Conservation (phyloP, 2,797 vertebrate species). For the Anolis apletophallus region DNA sequence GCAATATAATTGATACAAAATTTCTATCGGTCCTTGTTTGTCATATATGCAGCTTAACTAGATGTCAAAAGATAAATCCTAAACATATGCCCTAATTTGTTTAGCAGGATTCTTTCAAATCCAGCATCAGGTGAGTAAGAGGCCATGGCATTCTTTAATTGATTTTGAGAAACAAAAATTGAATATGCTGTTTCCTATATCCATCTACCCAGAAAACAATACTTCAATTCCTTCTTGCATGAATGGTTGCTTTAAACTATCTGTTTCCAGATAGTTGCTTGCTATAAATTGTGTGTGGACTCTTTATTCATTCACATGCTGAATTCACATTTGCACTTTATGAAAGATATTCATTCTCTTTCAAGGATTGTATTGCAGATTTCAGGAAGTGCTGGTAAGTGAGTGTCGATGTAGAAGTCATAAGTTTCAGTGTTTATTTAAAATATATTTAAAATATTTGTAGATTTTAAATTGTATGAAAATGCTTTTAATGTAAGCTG, state of each 20-base stretch:
- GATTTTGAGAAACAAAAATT: neutral
- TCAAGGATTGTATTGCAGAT: neutral
- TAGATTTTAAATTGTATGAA: no score
- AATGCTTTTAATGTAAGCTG: no score
- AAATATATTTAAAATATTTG: no score
- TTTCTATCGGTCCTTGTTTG: neutral
- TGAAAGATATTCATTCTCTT: neutral
- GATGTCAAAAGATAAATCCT: slow-evolving; percentile 32
- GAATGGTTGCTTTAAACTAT: neutral
- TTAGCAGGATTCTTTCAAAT: slow-evolving; percentile 23
- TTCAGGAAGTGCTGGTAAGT: neutral
- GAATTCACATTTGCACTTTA: neutral
- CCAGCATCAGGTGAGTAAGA: neutral
- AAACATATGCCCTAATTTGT: slow-evolving; percentile 13
- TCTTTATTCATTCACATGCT: slow-evolving; percentile 9
- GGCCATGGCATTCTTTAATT: slow-evolving; percentile 17
- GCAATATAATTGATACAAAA: slow-evolving; percentile 19
- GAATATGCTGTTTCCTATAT: slow-evolving; percentile 1
- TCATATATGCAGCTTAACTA: slow-evolving; percentile 22
- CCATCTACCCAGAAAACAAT: neutral
- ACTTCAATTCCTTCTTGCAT: neutral
- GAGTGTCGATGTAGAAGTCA: neutral
- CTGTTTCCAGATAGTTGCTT: slow-evolving; percentile 1
- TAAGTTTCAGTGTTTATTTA: no score
- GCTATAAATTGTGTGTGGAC: neutral